Evolutionary conservation across 1,140 invertebrate species (phyloP), one percentile per base, ranked within the genome.

Genomic region (Bombus turneri): DNA sequence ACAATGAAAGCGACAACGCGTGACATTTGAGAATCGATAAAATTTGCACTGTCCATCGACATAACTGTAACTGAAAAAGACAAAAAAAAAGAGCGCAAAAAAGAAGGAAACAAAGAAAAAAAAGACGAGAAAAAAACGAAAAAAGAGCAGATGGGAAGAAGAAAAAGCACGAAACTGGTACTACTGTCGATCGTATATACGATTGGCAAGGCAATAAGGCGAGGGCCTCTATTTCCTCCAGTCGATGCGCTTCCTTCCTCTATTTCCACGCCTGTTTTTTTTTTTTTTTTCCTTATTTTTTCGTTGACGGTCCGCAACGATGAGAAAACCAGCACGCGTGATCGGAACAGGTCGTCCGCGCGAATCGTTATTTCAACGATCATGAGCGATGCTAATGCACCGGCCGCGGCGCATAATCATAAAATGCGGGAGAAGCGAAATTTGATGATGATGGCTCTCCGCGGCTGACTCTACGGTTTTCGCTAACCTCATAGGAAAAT

Each of bases 231-330:
- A 91, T 90, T 91, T 91, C 87, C 87, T 90, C 77, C 77, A 59
- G 43, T 74, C 88, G 86, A 91, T 91, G 85, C 86, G 71, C 87
- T 91, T 88, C 86, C 91, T 89, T 89, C 81, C 91, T 83, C 62
- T 68, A 84, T 86, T 89, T 74, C 78, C 41, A 74, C 64, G 37
- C 37, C 47, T 47, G 25, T 74, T 82, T 57, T 62, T 13, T 53
- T 2, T 25, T 71, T 43, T 74, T 82, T 57, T 62, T 13, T 53
- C 3, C n/a, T 71, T 43, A 72, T 39, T 62, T 37, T 47, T 71
- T 77, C 31, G 37, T 79, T 74, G 12, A 41, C n/a, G n/a, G 43
- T 57, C 13, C 43, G 25, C 28, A 18, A 64, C 64, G 72, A 31
- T 34, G 22, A 12, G 73, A 34, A 39, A 74, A 41, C 37, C 28